Conservation (phyloP, 2,797 vertebrate genomes). For the Phalloptychus januarius region DNA sequence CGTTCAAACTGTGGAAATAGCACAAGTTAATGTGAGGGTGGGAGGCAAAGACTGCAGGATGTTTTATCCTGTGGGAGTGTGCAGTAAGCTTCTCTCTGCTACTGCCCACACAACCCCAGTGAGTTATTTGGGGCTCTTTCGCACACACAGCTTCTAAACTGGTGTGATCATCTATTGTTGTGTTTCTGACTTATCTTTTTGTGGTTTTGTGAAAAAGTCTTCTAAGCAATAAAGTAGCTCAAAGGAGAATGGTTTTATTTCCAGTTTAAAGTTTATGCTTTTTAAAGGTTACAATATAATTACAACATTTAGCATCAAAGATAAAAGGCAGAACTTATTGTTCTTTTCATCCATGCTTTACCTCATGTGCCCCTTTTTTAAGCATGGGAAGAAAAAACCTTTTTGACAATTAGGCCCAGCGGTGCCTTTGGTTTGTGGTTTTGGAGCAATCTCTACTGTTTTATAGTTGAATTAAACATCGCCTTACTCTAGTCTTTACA, state of each 20-base stretch:
- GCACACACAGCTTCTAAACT: background rate
- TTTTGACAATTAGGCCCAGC: background rate
- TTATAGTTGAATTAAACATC: background rate
- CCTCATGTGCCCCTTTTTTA: background rate
- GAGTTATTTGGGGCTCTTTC: constrained; percentile 20
- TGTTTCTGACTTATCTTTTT: background rate
- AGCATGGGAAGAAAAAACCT: background rate
- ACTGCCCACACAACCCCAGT: background rate
- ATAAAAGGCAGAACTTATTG: background rate
- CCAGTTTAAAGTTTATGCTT: background rate
- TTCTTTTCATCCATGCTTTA: background rate
- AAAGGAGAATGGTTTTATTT: background rate
- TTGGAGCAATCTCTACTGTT: background rate
- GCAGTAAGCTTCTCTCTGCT: constrained; percentile 5
- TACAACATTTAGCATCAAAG: background rate
- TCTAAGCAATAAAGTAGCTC: background rate
- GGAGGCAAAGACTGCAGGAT: constrained; percentile 26
- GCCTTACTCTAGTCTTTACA: background rate
- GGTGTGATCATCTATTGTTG: background rate
- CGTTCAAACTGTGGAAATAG: constrained; percentile 41
- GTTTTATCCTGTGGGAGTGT: constrained; percentile 22
- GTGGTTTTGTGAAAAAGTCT: background rate
- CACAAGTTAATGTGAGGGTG: constrained; percentile 30
- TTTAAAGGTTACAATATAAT: background rate
- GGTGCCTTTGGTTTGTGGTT: background rate